Conservation (phyloP, 2,113 vertebrate genomes). For the Pogonocichla stellata region DNA sequence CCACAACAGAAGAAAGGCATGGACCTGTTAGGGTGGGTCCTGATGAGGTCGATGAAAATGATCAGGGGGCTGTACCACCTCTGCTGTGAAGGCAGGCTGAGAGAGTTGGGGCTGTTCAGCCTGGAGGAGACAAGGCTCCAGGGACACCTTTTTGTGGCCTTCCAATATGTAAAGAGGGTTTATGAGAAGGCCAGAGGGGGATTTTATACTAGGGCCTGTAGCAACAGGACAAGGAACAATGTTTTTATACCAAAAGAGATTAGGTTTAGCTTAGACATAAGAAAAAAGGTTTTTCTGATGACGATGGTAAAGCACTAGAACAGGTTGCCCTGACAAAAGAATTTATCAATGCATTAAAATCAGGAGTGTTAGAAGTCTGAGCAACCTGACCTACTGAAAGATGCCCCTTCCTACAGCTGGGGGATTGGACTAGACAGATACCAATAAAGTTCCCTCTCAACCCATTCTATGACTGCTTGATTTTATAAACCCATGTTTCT, state of each 20-base stretch:
- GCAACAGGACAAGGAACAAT: not conserved
- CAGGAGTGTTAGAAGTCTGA: not conserved
- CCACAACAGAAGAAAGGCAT: not conserved
- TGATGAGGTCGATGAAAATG: rapidly evolving
- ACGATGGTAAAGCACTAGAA: not conserved
- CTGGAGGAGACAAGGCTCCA: not conserved
- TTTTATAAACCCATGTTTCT: not conserved
- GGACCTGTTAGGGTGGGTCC: not conserved
- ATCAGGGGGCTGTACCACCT: not conserved
- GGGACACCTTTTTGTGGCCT: not conserved
- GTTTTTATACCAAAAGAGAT: not conserved
- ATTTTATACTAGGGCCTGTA: not conserved
- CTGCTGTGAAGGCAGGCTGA: not conserved
- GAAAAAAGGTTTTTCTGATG: not conserved
- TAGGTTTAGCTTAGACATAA: not conserved
- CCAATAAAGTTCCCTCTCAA: not conserved
- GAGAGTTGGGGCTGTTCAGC: not conserved
- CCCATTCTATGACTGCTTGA: not conserved
- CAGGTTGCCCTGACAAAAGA: not conserved
- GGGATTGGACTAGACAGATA: not conserved
- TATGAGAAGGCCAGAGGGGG: not conserved
- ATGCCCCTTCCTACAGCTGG: not conserved
- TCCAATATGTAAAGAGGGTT: not conserved
- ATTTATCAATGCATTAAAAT: not conserved
- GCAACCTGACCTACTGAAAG: not conserved